A percentile compares a stretch with the other conserved stretches of the same genome.
These are phyloP conservation scores for Linyphia triangularis DNA, from an alignment of 2,888 invertebrate genomes.

Conservation along the genomic window DNA sequence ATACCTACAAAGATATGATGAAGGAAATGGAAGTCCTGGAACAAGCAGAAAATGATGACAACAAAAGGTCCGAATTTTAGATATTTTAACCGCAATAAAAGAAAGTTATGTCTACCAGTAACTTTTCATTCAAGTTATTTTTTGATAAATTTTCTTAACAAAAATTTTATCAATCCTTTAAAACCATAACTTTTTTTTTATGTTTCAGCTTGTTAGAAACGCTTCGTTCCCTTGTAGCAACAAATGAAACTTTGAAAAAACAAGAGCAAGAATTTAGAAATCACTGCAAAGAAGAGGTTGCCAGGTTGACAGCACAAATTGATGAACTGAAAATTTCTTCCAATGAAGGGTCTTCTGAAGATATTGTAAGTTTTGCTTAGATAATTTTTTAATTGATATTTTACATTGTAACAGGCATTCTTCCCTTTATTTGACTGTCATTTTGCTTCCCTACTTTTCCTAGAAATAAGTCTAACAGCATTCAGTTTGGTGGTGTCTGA, in stretches of 20 bases:
- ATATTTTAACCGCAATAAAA: background rate
- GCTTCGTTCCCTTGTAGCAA: conserved; percentile 83
- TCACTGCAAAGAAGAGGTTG: conserved; percentile 84
- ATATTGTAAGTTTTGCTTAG: conserved; percentile 78
- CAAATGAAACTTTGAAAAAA: conserved; percentile 86
- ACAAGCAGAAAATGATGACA: conserved; percentile 72
- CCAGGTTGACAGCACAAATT: conserved; percentile 79
- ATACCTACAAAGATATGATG: conserved; percentile 34
- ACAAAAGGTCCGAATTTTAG: conserved; percentile 48
- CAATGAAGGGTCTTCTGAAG: conserved; percentile 79
- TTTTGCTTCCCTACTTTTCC: too few species aligned
- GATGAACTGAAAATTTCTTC: conserved; percentile 79
- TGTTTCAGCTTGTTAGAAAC: conserved; percentile 78
- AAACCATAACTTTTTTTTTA: background rate
- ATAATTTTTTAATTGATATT: background rate
- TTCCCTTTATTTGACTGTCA: too few species aligned
- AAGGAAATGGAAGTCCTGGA: conserved; percentile 71
- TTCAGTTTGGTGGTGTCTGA: too few species aligned
- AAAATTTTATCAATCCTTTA: background rate
- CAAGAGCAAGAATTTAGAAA: conserved; percentile 88
- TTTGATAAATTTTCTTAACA: background rate
- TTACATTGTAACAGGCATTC: too few species aligned
- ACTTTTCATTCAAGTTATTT: background rate
- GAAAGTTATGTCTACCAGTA: background rate
- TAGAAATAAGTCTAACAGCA: too few species aligned